Base-by-base conservation (phyloP, 1,140 invertebrate genomes). In the Drosophila tsacasi region DNA sequence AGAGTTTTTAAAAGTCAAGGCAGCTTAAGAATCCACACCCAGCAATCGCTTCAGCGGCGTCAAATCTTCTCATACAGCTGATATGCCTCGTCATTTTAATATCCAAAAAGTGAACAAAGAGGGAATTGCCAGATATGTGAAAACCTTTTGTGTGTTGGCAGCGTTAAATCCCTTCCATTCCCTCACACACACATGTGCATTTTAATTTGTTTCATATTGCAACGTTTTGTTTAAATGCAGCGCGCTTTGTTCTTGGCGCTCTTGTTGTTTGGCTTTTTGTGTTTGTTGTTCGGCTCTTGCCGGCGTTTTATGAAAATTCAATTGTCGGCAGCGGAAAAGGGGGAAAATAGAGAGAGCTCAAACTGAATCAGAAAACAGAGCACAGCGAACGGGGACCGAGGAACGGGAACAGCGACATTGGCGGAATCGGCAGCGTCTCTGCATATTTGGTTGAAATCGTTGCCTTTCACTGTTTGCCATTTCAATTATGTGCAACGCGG, bases 401-500 rank as follows among this genome's bases (percentile, higher is more conserved):
- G 12, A 32, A 23, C 52, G 17, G 52, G 21, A 42, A 55, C 54
- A 72, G 27, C 67, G 71, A 52, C 71, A 73, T 40, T 37, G 52
- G 68, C 80, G 52, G 32, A 55, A 86, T 77, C 66, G 75, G 68
- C 83, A 71, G 68, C 60, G 46, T 81, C 78, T 79, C 82, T 79
- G 85, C 64, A 85, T 79, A 89, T 89, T 89, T 90, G 81, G 85
- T 68, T 79, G 74, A 89, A 89, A 89, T 89, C 85, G 81, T 81
- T 79, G 85, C 85, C 82, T 90, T 85, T 90, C 85, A 90, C 85
- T 89, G 85, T 89, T 89, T 90, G 85, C 85, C 81, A 89, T 90
- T 89, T 89, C 85, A 89, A 89, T 89, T 89, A 89, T 89, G 85
- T 90, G 82, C 85, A 90, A 79, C 86, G 85, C 86, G 82, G 85